phyloP scores from a whole-genome alignment of 2,113 vertebrate genomes.

The Triplophysa rosa region DNA sequence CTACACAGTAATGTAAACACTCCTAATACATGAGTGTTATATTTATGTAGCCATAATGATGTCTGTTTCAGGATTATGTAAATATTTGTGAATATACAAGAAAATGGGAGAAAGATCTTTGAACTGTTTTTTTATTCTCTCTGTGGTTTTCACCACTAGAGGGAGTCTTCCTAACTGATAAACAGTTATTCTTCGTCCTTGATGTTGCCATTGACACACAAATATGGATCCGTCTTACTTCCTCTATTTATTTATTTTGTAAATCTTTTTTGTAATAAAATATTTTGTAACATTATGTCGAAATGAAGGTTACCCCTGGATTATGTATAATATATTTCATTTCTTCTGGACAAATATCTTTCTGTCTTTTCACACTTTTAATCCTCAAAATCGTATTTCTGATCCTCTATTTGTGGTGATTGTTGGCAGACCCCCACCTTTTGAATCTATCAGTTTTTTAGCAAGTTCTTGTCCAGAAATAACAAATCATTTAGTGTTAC shows the following conservation, averaged over 20 bases:
- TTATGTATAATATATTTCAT: neutral
- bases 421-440: neutral
- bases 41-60: conserved; percentile 42
- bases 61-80: conserved; percentile 41
- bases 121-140: conserved; percentile 15
- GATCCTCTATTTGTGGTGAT: neutral
- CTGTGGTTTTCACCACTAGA: conserved; percentile 14
- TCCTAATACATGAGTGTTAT: conserved; percentile 12
- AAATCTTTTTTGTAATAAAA: neutral
- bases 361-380: neutral
- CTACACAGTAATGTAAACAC: conserved; percentile 7
- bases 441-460: neutral
- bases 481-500: conserved; percentile 29
- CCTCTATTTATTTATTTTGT: conserved; percentile 9
- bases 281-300: conserved; percentile 26
- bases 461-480: neutral
- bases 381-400: neutral
- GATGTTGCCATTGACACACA: conserved; percentile 31
- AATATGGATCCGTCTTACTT: neutral
- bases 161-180: conserved; percentile 5
- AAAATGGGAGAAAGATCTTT: conserved; percentile 10
- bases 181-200: neutral
- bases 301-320: conserved; percentile 46
- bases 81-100: conserved; percentile 38
- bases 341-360: conserved; percentile 25